phyloP scores from a whole-genome alignment of 2,113 vertebrate genomes.

The Macaca nemestrina region DNA sequence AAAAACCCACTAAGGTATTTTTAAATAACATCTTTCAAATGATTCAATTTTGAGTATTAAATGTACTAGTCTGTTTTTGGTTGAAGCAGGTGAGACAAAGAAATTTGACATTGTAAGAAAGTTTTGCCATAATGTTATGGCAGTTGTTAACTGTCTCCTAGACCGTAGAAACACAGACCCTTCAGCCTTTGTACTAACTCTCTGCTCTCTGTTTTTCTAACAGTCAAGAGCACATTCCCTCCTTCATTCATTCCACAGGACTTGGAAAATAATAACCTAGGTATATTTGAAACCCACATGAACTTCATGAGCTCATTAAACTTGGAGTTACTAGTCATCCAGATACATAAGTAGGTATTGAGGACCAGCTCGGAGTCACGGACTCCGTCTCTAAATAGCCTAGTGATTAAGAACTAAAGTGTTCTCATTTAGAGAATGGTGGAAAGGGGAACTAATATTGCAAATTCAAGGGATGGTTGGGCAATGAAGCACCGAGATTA shows the following conservation, averaged over 20 bases:
- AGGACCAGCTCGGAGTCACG: neutral
- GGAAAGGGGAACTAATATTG: accelerated
- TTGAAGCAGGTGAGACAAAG: slow-evolving; percentile 52
- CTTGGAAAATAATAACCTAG: neutral
- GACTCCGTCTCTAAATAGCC: neutral
- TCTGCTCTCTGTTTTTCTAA: neutral
- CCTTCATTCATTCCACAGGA: neutral
- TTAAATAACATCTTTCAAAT: slow-evolving; percentile 60
- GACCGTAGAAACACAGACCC: neutral
- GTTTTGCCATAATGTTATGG: neutral
- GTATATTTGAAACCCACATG: neutral
- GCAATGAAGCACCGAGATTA: neutral
- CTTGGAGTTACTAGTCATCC: neutral
- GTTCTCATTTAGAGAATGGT: neutral
- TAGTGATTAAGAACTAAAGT: neutral
- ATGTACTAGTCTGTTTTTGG: slow-evolving; percentile 52
- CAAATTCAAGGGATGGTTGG: neutral
- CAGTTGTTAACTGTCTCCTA: neutral
- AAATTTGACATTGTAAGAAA: slow-evolving; percentile 14
- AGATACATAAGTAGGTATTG: accelerated
- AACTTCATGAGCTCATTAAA: neutral
- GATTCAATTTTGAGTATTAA: slow-evolving; percentile 48
- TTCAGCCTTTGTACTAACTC: neutral
- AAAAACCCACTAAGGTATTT: slow-evolving; percentile 46
- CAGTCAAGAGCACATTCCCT: neutral